Evolutionary conservation across 2,888 invertebrate genomes (phyloP), one percentile per base, ranked within the genome.

Genomic region (Cartodere bifasciata): DNA sequence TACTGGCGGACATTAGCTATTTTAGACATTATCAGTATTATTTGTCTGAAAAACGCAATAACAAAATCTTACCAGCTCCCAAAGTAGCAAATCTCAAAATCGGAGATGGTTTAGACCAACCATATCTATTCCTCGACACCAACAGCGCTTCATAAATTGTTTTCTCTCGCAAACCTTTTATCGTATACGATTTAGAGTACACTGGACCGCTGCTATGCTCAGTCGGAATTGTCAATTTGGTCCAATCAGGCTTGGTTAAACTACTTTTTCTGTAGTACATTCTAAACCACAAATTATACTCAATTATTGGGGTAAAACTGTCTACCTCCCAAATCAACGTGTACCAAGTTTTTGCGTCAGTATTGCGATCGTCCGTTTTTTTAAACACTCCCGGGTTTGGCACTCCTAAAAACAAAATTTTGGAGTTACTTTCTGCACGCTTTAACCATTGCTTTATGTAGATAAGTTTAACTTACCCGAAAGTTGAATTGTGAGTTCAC

Each of bases 311-410:
- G 16, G 80, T 75, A 54, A 83, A 78, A 32, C 83, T 84, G 50
- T 86, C 85, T 1, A 84, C 85, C 50, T 83, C 81, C 86, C 86
- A 87, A 29, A 83, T 73, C 2, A 87, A 64, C 4, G 73, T 76
- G 50, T 78, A 82, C 14, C 74, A 62, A 29, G 56, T 58, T 37
- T 69, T 32, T 53, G 72, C 26, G 57, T 67, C 2, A 55, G 59
- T 29, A 56, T 65, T 46, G 64, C 67, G 38, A 60, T 53, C 16
- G 50, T 57, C 13, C 53, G 60, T 38, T 40, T 70, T 70, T 52
- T 77, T 79, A 47, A 81, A 75, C 0, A 72, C 67, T 0, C 78
- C 78, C 2, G 72, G 64, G 52, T 78, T 77, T 1, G 81, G 75
- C 1, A 75, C 68, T 15, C 77, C 76, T 75, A 49, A 4, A 53